Base-by-base conservation (phyloP, 2,888 invertebrate species). In the Agriopis aurantiaria region DNA sequence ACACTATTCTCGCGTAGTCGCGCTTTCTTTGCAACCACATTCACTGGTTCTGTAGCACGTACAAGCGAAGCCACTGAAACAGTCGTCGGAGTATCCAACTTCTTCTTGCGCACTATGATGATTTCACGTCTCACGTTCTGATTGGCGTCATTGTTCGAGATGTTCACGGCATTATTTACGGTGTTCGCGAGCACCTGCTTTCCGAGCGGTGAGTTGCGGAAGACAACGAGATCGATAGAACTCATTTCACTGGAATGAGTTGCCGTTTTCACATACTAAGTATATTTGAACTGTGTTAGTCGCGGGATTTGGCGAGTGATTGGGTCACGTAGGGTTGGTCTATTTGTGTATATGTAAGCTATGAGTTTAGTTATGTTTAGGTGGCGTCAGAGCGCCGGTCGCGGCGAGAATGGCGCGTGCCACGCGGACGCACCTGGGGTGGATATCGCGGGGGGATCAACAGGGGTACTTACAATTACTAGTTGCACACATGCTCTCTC, bases 181-280 rank as follows among this genome's bases (percentile, higher is more conserved):
- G 95, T 91, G 87, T 96, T 96, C 83, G 96, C 96, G 78, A 96
- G 95, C 91, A 96, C 95, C 95, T 96, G 96, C 91, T 95, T 95
- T 84, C 91, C 91, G 80, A 95, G 91, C 77, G 94, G 91, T 77
- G 95, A 94, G 89, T 95, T 95, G 89, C 95, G 95, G 90, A 94
- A 95, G 82, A 95, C 95, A 74, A 95, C 95, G 74, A 95, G 95
- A 85, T 95, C 95, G 79, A 95, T 91, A 75, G 95, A 94, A 84
- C 95, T 95, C 95, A 95, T 95, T 89, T 89, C 88, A 83, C 72
- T 75, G 75, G 63, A 85, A 86, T 89, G 88, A 89, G 77, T 85
- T 85, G 87, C 80, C 68, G 79, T 83, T 90, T 89, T 90, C 83
- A 90, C 93, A 93, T 92, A 87, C 89, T 90, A 84, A 72, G 81